These are phyloP conservation scores for Chalcis sispes DNA, from an alignment of 2,888 invertebrate species.

Conservation along the genomic window DNA sequence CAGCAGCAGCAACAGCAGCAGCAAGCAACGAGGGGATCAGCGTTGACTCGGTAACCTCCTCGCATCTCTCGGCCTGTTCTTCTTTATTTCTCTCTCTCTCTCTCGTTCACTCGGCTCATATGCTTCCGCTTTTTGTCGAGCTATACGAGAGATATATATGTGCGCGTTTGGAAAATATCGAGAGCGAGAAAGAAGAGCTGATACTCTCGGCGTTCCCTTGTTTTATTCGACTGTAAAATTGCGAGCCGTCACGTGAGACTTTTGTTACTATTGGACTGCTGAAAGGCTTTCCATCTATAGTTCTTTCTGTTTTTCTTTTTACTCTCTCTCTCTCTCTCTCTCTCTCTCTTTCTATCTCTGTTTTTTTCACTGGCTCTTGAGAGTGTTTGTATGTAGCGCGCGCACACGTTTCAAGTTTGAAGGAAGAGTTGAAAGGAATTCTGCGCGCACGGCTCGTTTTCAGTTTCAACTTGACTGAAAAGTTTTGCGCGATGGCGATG, in stretches of 20 bases:
- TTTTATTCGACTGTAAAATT: constrained; percentile 64
- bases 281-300: constrained; percentile 1
- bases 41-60: constrained; percentile 61
- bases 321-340: too few relatives aligned
- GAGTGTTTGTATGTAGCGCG: neutral
- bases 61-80: constrained; percentile 35
- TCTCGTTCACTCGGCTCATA: constrained; percentile 60
- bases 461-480: too few relatives aligned
- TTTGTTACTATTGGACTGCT: constrained; percentile 4
- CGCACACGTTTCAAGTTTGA: neutral
- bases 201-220: constrained; percentile 43
- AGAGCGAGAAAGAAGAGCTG: too few relatives aligned
- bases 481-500: too few relatives aligned
- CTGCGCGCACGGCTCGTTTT: neutral
- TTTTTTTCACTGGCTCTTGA: neutral
- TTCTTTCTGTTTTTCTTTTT: too few relatives aligned
- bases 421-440: neutral
- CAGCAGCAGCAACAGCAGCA: constrained; percentile 44
- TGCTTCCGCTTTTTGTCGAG: constrained; percentile 67
- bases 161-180: too few relatives aligned
- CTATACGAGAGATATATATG: constrained; percentile 45
- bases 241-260: constrained; percentile 55
- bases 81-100: constrained; percentile 29
- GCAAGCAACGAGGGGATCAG: constrained; percentile 64
- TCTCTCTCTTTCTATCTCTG: neutral